A percentile compares a stretch with the other conserved stretches of the same genome.
These are phyloP conservation scores for Coilia nasus DNA, from an alignment of 2,797 vertebrate species.

Conservation along the genomic window DNA sequence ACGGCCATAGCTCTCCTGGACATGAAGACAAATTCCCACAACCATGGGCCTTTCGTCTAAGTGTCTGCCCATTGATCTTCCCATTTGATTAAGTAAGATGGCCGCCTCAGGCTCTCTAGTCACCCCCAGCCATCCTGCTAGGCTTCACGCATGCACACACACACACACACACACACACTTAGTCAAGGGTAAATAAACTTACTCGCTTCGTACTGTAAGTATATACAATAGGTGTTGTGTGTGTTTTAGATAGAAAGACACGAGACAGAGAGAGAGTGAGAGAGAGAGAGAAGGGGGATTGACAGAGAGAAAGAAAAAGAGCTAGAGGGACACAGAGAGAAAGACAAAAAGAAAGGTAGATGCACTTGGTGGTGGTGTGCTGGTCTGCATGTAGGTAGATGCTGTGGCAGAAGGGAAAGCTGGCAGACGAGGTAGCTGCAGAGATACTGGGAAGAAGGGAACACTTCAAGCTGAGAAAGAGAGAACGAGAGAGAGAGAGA, in stretches of 20 bases:
- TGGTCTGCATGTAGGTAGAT: background rate
- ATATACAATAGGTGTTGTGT: constrained; percentile 7
- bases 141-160: background rate
- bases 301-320: background rate
- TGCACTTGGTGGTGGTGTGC: background rate
- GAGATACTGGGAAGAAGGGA: constrained; percentile 27
- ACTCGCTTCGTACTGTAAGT: constrained; percentile 14
- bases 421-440: background rate
- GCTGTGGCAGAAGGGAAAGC: background rate
- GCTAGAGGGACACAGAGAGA: background rate
- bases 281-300: constrained; percentile 13
- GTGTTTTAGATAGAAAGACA: background rate
- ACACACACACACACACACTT: background rate
- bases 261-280: background rate
- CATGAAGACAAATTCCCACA: constrained; percentile 26
- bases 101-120: constrained; percentile 41
- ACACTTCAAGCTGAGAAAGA: background rate
- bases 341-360: background rate
- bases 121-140: background rate
- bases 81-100: constrained; percentile 50
- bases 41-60: background rate
- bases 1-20: background rate
- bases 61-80: constrained; percentile 52
- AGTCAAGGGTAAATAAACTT: background rate
- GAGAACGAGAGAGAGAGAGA: no score